Evolutionary conservation across 1,140 invertebrate species (phyloP).

Genomic region (Neodiprion virginianus): DNA sequence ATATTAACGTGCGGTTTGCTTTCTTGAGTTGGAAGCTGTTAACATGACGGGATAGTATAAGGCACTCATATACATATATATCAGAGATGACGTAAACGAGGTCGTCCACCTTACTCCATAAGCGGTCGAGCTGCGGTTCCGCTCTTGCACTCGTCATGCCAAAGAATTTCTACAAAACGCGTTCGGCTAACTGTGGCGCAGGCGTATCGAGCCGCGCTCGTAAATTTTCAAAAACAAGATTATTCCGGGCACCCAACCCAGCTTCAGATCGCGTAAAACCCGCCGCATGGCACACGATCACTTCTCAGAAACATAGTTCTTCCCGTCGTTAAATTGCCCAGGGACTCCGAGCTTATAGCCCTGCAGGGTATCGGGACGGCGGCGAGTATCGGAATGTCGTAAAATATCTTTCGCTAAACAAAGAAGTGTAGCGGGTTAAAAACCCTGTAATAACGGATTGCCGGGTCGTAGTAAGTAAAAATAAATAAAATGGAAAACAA

Average conservation of each 20-base stretch:
- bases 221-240: constrained; percentile 1
- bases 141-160: not conserved
- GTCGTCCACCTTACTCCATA: not conserved
- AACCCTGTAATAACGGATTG: too few relatives aligned
- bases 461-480: too few relatives aligned
- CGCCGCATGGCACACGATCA: not conserved
- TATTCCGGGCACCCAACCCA: not conserved
- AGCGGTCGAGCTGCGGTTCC: not conserved
- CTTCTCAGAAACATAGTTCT: not conserved
- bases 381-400: not conserved
- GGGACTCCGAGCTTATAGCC: not conserved
- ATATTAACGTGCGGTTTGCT: too few relatives aligned
- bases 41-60: too few relatives aligned
- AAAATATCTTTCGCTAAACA: not conserved
- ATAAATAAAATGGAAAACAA: too few relatives aligned
- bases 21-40: too few relatives aligned
- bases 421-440: not conserved
- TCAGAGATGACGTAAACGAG: not conserved
- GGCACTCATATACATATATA: too few relatives aligned
- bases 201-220: not conserved
- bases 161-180: not conserved
- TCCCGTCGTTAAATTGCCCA: not conserved
- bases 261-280: not conserved
- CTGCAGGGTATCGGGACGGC: not conserved
- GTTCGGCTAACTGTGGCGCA: not conserved